phyloP scores from a whole-genome alignment of 1,140 invertebrate species.

The Cydia amplana region DNA sequence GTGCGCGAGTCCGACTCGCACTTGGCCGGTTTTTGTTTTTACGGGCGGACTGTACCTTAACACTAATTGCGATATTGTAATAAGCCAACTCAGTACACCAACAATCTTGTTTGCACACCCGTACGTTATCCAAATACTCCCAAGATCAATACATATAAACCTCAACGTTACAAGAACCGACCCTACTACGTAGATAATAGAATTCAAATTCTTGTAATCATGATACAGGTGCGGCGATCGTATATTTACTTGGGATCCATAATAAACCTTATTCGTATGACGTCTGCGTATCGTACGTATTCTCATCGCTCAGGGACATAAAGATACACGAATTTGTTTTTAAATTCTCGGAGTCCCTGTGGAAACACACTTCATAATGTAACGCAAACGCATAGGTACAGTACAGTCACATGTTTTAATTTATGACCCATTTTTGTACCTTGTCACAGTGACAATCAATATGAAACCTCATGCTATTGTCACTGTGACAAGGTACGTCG shows the following conservation, averaged over 20 bases:
- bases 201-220: not conserved
- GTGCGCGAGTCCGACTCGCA: too few species aligned
- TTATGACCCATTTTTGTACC: too few species aligned
- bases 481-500: too few species aligned
- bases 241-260: constrained; percentile 25
- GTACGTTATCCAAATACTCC: constrained; percentile 19
- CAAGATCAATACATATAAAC: constrained; percentile 27
- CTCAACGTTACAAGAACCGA: not conserved
- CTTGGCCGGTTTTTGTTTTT: not conserved
- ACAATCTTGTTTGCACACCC: constrained; percentile 20
- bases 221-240: not conserved
- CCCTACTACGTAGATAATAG: not conserved
- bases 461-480: too few species aligned
- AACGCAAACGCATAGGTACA: too few species aligned
- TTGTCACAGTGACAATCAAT: too few species aligned
- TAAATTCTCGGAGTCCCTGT: too few species aligned
- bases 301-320: not conserved
- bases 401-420: too few species aligned
- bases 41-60: not conserved
- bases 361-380: too few species aligned
- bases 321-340: not conserved
- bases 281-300: not conserved
- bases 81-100: constrained; percentile 7
- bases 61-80: constrained; percentile 15
- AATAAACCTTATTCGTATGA: constrained; percentile 20